Evolutionary conservation across 2,797 vertebrate species (phyloP).

Genomic region (Phoeniculus purpureus): DNA sequence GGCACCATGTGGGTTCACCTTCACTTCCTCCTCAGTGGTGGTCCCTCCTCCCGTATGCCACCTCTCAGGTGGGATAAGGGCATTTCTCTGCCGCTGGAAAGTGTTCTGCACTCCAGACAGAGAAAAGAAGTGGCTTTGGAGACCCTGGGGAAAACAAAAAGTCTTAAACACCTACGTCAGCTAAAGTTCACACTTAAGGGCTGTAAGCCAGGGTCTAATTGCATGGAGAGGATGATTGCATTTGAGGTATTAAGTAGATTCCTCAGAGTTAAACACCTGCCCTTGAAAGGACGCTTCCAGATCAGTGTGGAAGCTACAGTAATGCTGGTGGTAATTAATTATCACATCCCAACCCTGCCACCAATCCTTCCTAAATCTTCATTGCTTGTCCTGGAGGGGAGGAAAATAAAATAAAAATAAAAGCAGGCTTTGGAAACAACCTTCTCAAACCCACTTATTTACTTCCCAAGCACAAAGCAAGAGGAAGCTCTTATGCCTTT

Average conservation of each 20-base stretch:
- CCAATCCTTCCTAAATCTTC: not conserved
- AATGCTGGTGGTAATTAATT: not conserved
- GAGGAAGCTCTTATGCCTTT: not conserved
- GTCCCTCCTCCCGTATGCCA: not conserved
- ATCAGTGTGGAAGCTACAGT: not conserved
- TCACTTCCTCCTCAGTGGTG: fast-evolving
- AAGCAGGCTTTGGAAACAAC: not conserved
- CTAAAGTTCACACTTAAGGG: slow-evolving; percentile 3
- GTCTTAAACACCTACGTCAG: not conserved
- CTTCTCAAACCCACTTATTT: not conserved
- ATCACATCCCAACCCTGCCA: not conserved
- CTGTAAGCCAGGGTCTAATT: slow-evolving; percentile 22
- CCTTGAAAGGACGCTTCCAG: slow-evolving; percentile 23
- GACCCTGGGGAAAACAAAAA: not conserved
- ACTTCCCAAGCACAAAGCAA: not conserved
- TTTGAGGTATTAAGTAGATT: not conserved
- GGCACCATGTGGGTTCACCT: not conserved
- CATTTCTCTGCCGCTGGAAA: not conserved
- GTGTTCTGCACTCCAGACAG: not conserved
- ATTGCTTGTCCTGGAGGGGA: not conserved
- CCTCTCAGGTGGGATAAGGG: not conserved
- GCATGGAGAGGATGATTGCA: not conserved
- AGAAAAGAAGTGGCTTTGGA: not conserved
- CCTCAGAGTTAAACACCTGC: slow-evolving; percentile 17
- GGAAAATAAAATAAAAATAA: not conserved